Evolutionary conservation across 1,140 invertebrate species (phyloP).

Genomic region (Drosophila orosa): DNA sequence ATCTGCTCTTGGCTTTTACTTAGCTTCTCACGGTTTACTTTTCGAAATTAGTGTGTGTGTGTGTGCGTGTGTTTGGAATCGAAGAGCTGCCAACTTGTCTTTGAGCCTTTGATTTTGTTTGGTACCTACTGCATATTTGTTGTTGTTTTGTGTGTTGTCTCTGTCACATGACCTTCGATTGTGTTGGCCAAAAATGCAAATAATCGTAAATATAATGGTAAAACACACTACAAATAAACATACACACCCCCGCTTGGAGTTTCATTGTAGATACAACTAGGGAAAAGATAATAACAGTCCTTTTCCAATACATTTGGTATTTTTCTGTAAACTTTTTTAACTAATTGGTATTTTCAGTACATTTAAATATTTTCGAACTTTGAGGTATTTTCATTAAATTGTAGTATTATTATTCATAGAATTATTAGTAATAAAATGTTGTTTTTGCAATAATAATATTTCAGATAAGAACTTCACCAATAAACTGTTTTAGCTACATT

Average conservation of each 20-base stretch:
- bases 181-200: conserved; percentile 15
- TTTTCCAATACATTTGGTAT: background rate
- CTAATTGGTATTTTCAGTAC: background rate
- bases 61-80: conserved; percentile 24
- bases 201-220: background rate
- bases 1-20: conserved; percentile 72
- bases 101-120: conserved; percentile 23
- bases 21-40: conserved; percentile 80
- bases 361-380: background rate
- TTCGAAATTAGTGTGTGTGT: conserved; percentile 41
- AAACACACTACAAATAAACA: background rate
- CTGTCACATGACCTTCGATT: conserved; percentile 35
- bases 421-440: background rate
- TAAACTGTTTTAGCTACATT: background rate
- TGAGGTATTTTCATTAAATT: background rate
- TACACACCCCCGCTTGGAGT: conserved; percentile 5
- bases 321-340: too few species aligned
- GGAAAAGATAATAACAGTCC: background rate
- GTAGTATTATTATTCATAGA: too few species aligned
- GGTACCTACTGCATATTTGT: background rate
- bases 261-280: background rate
- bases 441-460: background rate
- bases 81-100: conserved; percentile 55
- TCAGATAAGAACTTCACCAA: too few species aligned
- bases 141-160: background rate